phyloP scores from a whole-genome alignment of 2,113 vertebrate genomes.

The Notarius lentiginosus region DNA sequence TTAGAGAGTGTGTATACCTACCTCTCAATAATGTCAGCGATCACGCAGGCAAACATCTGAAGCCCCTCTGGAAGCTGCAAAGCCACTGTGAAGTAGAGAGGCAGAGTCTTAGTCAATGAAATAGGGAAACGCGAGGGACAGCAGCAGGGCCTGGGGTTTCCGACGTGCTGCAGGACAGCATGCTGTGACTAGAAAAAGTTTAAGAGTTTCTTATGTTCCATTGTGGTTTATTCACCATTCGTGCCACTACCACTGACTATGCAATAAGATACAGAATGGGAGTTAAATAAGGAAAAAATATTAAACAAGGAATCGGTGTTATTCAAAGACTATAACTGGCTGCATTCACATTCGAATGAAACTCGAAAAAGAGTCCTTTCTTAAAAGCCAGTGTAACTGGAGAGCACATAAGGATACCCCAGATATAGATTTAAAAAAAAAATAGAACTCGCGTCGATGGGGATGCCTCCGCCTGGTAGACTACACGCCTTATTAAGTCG shows the following conservation, averaged over 20 bases:
- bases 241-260: background rate
- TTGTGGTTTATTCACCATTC: background rate
- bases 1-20: slow-evolving; percentile 61
- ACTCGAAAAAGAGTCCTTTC: background rate
- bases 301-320: background rate
- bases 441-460: no score
- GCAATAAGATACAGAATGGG: background rate
- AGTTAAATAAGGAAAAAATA: background rate
- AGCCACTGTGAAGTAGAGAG: slow-evolving; percentile 78
- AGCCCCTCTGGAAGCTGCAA: slow-evolving; percentile 97
- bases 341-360: background rate
- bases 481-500: no score
- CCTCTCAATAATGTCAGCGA: slow-evolving; percentile 94
- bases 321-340: background rate
- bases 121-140: slow-evolving; percentile 46
- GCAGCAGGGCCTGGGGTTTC: slow-evolving; percentile 13
- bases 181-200: background rate
- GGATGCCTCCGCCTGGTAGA: no score
- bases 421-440: background rate
- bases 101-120: slow-evolving; percentile 39
- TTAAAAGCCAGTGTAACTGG: slow-evolving; percentile 1
- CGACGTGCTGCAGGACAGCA: background rate
- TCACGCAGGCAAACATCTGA: slow-evolving; percentile 94
- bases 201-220: background rate
- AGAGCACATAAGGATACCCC: background rate